Percentiles rank a stretch among this genome's conserved stretches.
phyloP scores from a whole-genome alignment of 1,140 invertebrate genomes.

The Leptinotarsa texana region DNA sequence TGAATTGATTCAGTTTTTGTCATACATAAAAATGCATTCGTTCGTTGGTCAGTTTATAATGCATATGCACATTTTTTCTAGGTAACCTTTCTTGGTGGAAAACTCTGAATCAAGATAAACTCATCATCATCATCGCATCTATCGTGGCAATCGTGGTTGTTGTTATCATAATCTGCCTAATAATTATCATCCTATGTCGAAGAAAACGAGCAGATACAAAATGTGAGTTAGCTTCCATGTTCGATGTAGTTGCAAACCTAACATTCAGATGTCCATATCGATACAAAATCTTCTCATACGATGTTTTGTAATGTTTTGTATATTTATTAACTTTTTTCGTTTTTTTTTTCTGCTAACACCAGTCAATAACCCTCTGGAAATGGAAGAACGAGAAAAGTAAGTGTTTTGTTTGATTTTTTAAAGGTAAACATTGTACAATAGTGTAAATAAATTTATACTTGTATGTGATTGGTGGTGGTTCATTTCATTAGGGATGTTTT shows the following conservation, averaged over 20 bases:
- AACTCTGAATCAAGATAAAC: constrained; percentile 72
- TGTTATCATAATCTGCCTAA: constrained; percentile 79
- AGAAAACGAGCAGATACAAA: constrained; percentile 79
- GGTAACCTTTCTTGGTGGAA: constrained; percentile 70
- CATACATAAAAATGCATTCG: too few relatives aligned
- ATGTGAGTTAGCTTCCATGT: constrained; percentile 70
- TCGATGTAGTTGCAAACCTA: constrained; percentile 33
- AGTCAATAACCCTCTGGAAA: constrained; percentile 78
- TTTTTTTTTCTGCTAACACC: constrained; percentile 60
- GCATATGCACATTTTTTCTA: constrained; percentile 28
- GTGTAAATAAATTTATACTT: constrained; percentile 27
- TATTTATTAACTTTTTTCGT: constrained; percentile 26
- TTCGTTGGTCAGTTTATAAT: too few relatives aligned
- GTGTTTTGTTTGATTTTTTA: constrained; percentile 48
- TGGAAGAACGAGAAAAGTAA: constrained; percentile 86
- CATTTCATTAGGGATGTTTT: background rate
- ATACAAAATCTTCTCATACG: constrained; percentile 9
- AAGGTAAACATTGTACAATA: constrained; percentile 26
- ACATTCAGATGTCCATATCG: constrained; percentile 31
- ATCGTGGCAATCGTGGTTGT: constrained; percentile 76
- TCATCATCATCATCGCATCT: constrained; percentile 75
- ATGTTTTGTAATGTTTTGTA: background rate
- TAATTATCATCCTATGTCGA: constrained; percentile 80
- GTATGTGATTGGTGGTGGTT: constrained; percentile 27
- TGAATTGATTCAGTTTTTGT: too few relatives aligned